phyloP scores from a whole-genome alignment of 2,113 vertebrate genomes.

The Salvelinus namaycush region DNA sequence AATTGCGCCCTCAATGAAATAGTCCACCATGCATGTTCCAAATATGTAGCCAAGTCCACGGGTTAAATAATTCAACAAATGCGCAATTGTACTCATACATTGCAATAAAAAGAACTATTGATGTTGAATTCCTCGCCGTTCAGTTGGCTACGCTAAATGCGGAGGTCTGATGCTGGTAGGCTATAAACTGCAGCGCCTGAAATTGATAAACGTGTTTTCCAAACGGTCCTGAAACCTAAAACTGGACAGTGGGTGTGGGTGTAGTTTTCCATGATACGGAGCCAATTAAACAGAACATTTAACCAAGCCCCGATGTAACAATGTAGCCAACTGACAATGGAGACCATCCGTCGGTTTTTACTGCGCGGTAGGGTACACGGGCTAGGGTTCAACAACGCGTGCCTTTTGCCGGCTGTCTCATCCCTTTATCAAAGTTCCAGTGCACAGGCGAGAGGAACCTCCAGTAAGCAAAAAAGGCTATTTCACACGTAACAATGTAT shows the following conservation, averaged over 20 bases:
- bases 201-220: too few species aligned
- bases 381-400: constrained; percentile 18
- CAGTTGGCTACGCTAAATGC: neutral
- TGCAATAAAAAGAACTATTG: neutral
- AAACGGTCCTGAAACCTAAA: neutral
- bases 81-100: neutral
- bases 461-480: neutral
- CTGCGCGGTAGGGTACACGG: neutral
- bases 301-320: neutral
- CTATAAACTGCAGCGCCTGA: neutral
- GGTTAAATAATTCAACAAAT: neutral
- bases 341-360: neutral
- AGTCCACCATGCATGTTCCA: neutral
- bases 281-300: neutral
- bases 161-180: neutral
- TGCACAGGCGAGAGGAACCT: neutral
- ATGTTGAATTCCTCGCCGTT: neutral
- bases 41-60: neutral
- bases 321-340: neutral
- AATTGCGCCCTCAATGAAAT: neutral
- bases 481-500: neutral
- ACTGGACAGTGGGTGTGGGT: neutral
- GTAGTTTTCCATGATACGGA: neutral
- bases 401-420: neutral
- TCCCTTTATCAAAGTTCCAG: too few species aligned